Evolutionary conservation across 92 coral and sea anemone species (phyloP), one percentile per base, ranked within the genome.

Genomic region (Epizoanthus rinbou): DNA sequence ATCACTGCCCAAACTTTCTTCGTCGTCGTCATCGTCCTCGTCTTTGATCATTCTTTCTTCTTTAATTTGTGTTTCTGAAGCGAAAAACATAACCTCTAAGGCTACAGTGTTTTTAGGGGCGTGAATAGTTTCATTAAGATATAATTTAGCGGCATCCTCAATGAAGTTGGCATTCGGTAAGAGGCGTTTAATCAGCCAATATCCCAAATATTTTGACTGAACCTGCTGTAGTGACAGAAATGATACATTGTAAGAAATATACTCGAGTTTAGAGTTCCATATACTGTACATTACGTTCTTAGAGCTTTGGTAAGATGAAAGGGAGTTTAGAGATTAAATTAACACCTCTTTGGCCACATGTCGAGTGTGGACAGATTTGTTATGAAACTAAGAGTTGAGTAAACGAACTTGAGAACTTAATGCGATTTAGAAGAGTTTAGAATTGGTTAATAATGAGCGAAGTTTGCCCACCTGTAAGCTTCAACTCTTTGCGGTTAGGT

Each of bases 1-100:
- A 28, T 93, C 98, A n/a, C 79, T 85, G 41, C 86, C 90, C 19
- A 87, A 83, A 63, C 88, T 70, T 9, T 89, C 92, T 60, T 78
- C 74, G 56, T 80, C 69, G 21, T 74, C 87, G 1, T 79, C 86
- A 10, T 85, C 86, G 10, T 68, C 89, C 10, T 82, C 93, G 10
- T 80, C 91, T 63, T 83, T 84, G 25, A 71, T 70, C 22, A 22
- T 80, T 31, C 14, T 80, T 8, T 74, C 80, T 11, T 82, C 84
- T 82, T 60, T 79, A 54, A 54, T 82, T 84, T 52, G 80, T 81
- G 84, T 80, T 60, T 74, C 89, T 88, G 47, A 69, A 66, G 41
- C 54, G 64, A 19, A 11, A 9, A 59, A 60, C 22, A 11, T 31
- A 23, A 62, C 62, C 43, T 2, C 21, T 13, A 31, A 23, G 19